Percentiles rank a stretch among this genome's conserved stretches.
Conservation (phyloP, 2,113 vertebrate genomes). For the Nothobranchius kuhntae region DNA sequence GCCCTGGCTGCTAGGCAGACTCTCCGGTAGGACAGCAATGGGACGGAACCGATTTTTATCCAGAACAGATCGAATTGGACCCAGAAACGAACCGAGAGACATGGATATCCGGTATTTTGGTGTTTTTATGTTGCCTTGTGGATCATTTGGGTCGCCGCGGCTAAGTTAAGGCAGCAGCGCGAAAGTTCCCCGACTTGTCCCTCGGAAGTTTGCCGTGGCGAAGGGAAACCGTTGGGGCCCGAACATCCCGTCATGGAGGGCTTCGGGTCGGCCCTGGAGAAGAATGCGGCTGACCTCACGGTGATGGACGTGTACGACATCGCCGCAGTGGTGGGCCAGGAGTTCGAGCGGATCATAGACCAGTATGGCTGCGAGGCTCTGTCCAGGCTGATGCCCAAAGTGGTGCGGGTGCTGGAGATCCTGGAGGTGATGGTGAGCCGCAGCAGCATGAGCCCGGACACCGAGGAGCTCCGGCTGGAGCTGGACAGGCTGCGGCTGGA, state of each 20-base stretch:
- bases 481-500: slow-evolving; percentile 93
- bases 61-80: slow-evolving; percentile 7
- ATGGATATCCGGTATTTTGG: neutral
- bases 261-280: slow-evolving; percentile 87
- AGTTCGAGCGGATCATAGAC: slow-evolving; percentile 97
- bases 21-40: slow-evolving; percentile 50
- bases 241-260: slow-evolving; percentile 78
- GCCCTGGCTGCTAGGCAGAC: neutral
- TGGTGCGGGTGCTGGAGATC: slow-evolving; percentile 96
- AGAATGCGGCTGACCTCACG: slow-evolving; percentile 92
- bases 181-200: slow-evolving; percentile 34
- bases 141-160: neutral
- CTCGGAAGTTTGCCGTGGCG: slow-evolving; percentile 56
- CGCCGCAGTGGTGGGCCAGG: slow-evolving; percentile 93
- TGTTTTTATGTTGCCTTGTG: neutral
- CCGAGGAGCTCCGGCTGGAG: slow-evolving; percentile 94
- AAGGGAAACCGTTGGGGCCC: slow-evolving; percentile 51
- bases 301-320: slow-evolving; percentile 99
- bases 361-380: slow-evolving; percentile 94
- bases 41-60: slow-evolving; percentile 38
- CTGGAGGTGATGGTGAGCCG: slow-evolving; percentile 96
- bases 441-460: slow-evolving; percentile 88
- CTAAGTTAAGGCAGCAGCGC: neutral
- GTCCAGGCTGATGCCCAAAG: slow-evolving; percentile 94
- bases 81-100: neutral